phyloP scores from a whole-genome alignment of 2,113 vertebrate genomes.

The Pontoporia blainvillei region DNA sequence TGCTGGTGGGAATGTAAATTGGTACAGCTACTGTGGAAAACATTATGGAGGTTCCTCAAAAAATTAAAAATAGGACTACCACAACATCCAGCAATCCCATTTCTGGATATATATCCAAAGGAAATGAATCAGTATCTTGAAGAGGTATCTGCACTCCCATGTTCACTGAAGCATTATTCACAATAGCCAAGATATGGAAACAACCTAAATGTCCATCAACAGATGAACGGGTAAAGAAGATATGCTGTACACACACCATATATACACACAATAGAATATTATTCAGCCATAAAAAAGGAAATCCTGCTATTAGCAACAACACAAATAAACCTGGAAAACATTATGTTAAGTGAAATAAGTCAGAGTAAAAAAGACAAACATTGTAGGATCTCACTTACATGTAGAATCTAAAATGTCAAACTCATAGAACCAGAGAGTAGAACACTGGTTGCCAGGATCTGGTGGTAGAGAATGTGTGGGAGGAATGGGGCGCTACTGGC shows the following conservation, averaged over 20 bases:
- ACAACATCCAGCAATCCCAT: background rate
- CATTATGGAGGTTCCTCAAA: background rate
- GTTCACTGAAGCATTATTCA: background rate
- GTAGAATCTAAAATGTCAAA: background rate
- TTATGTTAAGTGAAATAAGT: background rate
- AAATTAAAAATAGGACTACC: background rate
- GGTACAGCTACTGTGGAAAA: background rate
- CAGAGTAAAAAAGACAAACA: background rate
- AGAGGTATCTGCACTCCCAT: background rate
- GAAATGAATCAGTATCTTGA: background rate
- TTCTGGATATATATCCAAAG: background rate
- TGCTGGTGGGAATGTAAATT: background rate
- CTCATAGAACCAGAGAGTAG: background rate
- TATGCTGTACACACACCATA: background rate
- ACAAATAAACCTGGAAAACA: background rate
- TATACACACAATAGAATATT: background rate
- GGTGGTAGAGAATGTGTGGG: background rate
- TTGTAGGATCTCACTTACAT: background rate
- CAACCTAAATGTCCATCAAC: background rate
- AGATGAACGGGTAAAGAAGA: background rate
- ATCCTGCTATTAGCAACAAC: background rate
- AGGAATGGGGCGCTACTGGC: background rate
- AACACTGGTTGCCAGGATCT: background rate
- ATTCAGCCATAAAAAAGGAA: background rate
- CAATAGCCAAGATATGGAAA: background rate